Conservation (phyloP, 2,797 vertebrate species). For the Bufotes viridis region DNA sequence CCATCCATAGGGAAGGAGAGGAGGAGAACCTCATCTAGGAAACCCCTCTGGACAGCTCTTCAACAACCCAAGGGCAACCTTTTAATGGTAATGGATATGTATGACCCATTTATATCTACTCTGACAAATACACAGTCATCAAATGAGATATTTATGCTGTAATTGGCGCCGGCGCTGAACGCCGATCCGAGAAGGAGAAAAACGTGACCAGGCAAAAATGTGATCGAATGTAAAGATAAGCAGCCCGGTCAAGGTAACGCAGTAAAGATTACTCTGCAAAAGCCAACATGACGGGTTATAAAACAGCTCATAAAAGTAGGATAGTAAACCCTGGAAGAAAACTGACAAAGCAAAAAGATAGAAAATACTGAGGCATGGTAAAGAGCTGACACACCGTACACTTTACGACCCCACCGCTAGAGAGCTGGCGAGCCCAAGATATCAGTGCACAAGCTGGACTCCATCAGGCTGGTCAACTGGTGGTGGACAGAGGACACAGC, state of each 20-base stretch:
- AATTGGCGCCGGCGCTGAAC: neutral
- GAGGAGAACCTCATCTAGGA: no score
- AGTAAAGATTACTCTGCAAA: constrained; percentile 41
- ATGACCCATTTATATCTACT: neutral
- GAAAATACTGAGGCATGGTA: neutral
- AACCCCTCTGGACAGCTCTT: no score
- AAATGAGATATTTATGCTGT: neutral
- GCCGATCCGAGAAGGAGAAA: constrained; percentile 1
- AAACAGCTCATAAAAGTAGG: constrained; percentile 8
- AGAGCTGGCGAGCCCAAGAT: neutral
- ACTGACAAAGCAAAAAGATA: constrained; percentile 4
- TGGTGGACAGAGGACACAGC: no score
- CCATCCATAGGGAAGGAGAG: no score
- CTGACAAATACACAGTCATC: neutral
- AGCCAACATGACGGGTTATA: neutral
- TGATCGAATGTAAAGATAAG: constrained; percentile 27
- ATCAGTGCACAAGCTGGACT: neutral
- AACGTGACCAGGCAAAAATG: constrained; percentile 44
- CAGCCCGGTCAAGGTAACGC: constrained; percentile 25
- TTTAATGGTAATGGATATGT: neutral
- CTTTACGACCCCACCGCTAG: neutral
- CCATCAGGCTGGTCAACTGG: no score
- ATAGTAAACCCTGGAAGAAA: constrained; percentile 30
- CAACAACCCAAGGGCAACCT: no score
- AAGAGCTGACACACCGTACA: neutral